Conservation (phyloP, 23 tunicate species). For the Halocynthia roretzi region DNA sequence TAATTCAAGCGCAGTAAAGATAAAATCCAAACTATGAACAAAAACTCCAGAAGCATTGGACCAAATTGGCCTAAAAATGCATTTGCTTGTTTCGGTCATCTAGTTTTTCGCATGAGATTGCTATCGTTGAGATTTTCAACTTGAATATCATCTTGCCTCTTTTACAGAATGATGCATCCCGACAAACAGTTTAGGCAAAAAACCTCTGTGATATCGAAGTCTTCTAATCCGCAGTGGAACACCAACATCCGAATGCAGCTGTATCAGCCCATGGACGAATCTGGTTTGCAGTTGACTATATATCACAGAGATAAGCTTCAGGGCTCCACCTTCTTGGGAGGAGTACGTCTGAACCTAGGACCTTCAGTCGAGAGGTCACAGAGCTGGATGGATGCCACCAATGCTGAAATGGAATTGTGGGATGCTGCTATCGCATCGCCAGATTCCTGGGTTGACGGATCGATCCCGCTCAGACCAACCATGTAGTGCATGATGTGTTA, state of each 20-base stretch:
- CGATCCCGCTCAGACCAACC: slow-evolving; percentile 17
- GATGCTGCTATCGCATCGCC: slow-evolving; percentile 29
- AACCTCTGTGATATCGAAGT: slow-evolving; percentile 24
- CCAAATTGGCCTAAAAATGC: no score
- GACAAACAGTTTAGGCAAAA: slow-evolving; percentile 44
- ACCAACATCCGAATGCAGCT: slow-evolving; percentile 30
- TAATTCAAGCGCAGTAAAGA: no score
- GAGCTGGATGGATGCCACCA: slow-evolving; percentile 16
- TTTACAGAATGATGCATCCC: slow-evolving; percentile 38
- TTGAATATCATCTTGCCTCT: background rate
- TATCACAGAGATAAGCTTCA: slow-evolving; percentile 32
- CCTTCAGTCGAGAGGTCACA: slow-evolving; percentile 8
- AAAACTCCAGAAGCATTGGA: no score
- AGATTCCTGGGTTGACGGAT: slow-evolving; percentile 35
- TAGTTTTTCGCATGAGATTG: background rate
- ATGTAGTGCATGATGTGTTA: slow-evolving; percentile 3
- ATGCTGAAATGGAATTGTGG: slow-evolving; percentile 34
- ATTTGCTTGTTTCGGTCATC: no score
- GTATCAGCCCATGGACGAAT: slow-evolving; percentile 35
- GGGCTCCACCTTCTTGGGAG: slow-evolving; percentile 26
- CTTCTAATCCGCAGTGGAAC: slow-evolving; percentile 39
- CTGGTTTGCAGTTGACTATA: slow-evolving; percentile 38
- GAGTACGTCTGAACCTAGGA: slow-evolving; percentile 27
- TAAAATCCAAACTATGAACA: no score
- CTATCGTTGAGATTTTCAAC: background rate